A percentile compares a stretch with the other conserved stretches of the same genome.
phyloP scores from a whole-genome alignment of 2,113 vertebrate species.

The Archocentrus centrarchus region DNA sequence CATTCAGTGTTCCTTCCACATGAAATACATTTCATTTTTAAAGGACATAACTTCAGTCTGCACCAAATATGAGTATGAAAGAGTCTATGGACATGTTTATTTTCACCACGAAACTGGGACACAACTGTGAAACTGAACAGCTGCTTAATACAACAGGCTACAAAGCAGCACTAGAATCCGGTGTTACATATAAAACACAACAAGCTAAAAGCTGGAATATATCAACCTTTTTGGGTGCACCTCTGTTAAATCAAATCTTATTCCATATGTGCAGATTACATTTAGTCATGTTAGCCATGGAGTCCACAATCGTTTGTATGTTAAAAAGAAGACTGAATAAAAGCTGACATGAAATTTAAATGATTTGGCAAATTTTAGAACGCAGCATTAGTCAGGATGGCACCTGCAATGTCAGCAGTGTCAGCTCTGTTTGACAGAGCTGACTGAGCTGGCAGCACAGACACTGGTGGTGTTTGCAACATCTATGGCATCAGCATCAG shows the following conservation, averaged over 20 bases:
- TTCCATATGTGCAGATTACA: not conserved
- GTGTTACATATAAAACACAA: not conserved
- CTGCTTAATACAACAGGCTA: not conserved
- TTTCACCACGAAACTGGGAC: not conserved
- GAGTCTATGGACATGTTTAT: too few species aligned
- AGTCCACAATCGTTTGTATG: not conserved
- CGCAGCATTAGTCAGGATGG: not conserved
- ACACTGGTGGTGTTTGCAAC: slow-evolving; percentile 45
- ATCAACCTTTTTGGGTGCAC: not conserved
- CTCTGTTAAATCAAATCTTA: not conserved
- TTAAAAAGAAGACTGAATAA: not conserved
- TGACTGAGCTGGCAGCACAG: slow-evolving; percentile 39
- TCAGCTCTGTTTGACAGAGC: slow-evolving; percentile 34
- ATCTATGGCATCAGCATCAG: slow-evolving; percentile 64
- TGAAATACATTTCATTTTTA: too few species aligned
- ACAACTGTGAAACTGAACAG: not conserved
- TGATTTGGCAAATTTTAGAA: slow-evolving; percentile 16
- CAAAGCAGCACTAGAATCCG: not conserved
- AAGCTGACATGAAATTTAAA: slow-evolving; percentile 5
- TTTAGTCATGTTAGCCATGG: not conserved
- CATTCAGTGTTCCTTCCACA: too few species aligned
- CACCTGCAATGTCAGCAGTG: slow-evolving; percentile 48
- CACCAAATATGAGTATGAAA: too few species aligned
- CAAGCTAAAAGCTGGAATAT: not conserved
- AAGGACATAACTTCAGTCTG: too few species aligned